Evolutionary conservation across 2,888 invertebrate species (phyloP).

Genomic region (Pandemis heparana): DNA sequence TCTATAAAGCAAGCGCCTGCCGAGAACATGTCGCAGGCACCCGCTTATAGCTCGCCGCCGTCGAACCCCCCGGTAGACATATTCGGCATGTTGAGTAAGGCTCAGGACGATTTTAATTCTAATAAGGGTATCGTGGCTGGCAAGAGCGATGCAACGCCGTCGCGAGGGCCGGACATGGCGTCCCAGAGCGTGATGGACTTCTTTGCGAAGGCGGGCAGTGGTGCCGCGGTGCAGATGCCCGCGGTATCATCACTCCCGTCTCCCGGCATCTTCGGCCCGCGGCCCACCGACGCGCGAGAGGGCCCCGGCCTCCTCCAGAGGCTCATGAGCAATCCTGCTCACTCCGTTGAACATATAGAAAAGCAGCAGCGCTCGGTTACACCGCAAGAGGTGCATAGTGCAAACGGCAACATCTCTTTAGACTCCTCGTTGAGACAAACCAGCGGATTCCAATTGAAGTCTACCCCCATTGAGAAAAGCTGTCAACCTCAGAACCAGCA

Average conservation of each 20-base stretch:
- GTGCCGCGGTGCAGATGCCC: constrained; percentile 83
- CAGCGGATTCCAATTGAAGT: constrained; percentile 72
- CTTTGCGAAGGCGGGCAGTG: constrained; percentile 91
- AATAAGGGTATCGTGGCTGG: constrained; percentile 74
- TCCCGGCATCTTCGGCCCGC: constrained; percentile 78
- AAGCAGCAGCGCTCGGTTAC: constrained; percentile 93
- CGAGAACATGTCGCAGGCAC: constrained; percentile 73
- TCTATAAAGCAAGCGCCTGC: constrained; percentile 73
- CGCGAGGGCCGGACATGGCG: constrained; percentile 88
- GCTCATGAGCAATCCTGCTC: constrained; percentile 93
- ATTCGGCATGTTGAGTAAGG: constrained; percentile 95
- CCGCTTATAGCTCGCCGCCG: constrained; percentile 69
- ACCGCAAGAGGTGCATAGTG: constrained; percentile 84
- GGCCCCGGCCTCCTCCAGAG: constrained; percentile 89
- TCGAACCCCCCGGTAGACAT: constrained; percentile 87
- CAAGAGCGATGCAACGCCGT: constrained; percentile 73
- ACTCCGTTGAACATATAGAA: constrained; percentile 95
- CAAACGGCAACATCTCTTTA: constrained; percentile 71
- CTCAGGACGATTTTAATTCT: constrained; percentile 94
- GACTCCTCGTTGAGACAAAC: constrained; percentile 68
- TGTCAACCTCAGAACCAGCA: constrained; percentile 61
- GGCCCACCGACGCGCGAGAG: constrained; percentile 83
- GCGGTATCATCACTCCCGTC: constrained; percentile 80
- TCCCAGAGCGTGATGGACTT: constrained; percentile 95
- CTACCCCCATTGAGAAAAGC: constrained; percentile 74